A percentile compares a stretch with the other conserved stretches of the same genome.
phyloP scores from a whole-genome alignment of 2,888 invertebrate species.

The Leucophenga maculata region DNA sequence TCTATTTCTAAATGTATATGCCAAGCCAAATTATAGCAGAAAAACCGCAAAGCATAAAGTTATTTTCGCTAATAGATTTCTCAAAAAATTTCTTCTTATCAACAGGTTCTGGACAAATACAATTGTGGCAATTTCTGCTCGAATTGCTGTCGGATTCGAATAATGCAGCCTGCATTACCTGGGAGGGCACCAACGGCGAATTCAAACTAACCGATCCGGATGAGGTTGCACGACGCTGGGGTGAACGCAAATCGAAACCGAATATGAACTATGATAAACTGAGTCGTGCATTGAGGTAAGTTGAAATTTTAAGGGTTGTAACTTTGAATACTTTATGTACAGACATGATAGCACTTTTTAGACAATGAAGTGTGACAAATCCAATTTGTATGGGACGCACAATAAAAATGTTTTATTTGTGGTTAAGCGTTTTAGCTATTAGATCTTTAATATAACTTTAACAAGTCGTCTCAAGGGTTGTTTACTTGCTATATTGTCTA shows the following conservation, averaged over 20 bases:
- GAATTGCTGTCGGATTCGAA: slow-evolving; percentile 96
- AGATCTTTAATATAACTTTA: neutral
- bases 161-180: slow-evolving; percentile 96
- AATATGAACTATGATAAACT: slow-evolving; percentile 99
- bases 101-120: slow-evolving; percentile 95
- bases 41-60: slow-evolving; percentile 21
- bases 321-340: slow-evolving; percentile 37
- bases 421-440: slow-evolving; percentile 17
- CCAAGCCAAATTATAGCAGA: neutral
- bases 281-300: slow-evolving; percentile 93
- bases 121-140: slow-evolving; percentile 98
- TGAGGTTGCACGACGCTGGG: slow-evolving; percentile 98
- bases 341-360: neutral
- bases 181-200: slow-evolving; percentile 99
- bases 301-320: slow-evolving; percentile 24
- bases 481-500: slow-evolving; percentile 1
- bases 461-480: slow-evolving; percentile 16
- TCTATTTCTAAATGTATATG: slow-evolving; percentile 26
- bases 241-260: slow-evolving; percentile 98
- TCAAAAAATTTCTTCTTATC: slow-evolving; percentile 31
- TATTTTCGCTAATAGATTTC: slow-evolving; percentile 26
- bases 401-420: slow-evolving; percentile 34
- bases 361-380: slow-evolving; percentile 45
- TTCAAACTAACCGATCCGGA: slow-evolving; percentile 99
- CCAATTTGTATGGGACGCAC: slow-evolving; percentile 36